Conservation (phyloP, 2,113 vertebrate genomes). For the Cheilinus undulatus region DNA sequence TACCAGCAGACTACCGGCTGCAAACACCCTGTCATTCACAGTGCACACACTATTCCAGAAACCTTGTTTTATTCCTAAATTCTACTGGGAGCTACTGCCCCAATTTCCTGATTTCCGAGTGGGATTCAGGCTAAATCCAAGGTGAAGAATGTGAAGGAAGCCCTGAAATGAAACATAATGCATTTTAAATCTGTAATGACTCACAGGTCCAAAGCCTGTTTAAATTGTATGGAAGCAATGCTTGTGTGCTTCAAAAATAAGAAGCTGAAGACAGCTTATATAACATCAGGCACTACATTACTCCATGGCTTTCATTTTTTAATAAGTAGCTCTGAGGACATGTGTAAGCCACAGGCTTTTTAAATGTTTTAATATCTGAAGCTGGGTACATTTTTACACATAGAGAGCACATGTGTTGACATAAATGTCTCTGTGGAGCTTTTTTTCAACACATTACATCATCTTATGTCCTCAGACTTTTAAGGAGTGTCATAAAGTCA, state of each 20-base stretch:
- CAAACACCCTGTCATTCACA: constrained; percentile 56
- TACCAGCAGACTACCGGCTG: constrained; percentile 54
- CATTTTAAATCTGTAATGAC: constrained; percentile 57
- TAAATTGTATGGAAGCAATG: constrained; percentile 17
- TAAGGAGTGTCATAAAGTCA: neutral
- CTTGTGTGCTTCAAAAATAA: constrained; percentile 35
- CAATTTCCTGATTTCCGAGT: constrained; percentile 76
- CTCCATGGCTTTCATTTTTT: constrained; percentile 4
- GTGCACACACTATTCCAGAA: constrained; percentile 61
- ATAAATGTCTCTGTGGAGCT: neutral
- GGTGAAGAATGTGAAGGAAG: constrained; percentile 71
- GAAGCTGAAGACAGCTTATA: constrained; percentile 20
- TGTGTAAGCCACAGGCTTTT: neutral
- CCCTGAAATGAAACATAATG: constrained; percentile 66
- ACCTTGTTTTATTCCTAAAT: constrained; percentile 73
- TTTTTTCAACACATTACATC: neutral
- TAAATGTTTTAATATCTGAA: neutral
- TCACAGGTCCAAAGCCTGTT: constrained; percentile 50
- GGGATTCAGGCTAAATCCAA: constrained; percentile 76
- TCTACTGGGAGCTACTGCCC: constrained; percentile 75
- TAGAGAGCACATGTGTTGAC: neutral
- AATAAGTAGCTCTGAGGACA: constrained; percentile 17
- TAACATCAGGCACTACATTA: constrained; percentile 15
- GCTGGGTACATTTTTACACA: neutral
- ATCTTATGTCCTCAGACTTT: neutral